A percentile compares a stretch with the other conserved stretches of the same genome.
phyloP scores from a whole-genome alignment of 2,888 invertebrate genomes.

The Serripes groenlandicus region DNA sequence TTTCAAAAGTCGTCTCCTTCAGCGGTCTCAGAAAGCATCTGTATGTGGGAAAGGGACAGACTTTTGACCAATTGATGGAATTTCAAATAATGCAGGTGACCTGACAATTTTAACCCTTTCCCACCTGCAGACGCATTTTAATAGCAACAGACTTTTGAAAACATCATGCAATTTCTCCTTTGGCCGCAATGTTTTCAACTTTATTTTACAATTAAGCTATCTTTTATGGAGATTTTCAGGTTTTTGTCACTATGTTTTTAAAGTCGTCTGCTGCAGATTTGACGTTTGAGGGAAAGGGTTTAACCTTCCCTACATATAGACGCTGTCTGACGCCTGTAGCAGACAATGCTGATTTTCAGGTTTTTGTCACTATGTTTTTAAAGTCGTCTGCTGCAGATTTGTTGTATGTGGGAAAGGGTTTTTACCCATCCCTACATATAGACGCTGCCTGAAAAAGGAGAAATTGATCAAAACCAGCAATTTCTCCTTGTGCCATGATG shows the following conservation, averaged over 20 bases:
- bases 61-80: too few relatives aligned
- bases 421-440: too few relatives aligned
- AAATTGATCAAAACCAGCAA: neutral
- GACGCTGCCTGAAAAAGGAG: neutral
- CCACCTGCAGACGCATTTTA: neutral
- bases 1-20: neutral
- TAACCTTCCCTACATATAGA: too few relatives aligned
- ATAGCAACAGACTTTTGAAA: neutral
- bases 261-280: too few relatives aligned
- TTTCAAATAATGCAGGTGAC: neutral
- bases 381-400: too few relatives aligned
- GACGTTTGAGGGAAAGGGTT: neutral
- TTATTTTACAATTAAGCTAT: too few relatives aligned
- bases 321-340: neutral
- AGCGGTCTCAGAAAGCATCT: neutral
- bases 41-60: neutral
- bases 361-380: too few relatives aligned
- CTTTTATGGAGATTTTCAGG: too few relatives aligned
- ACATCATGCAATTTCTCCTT: neutral
- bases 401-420: too few relatives aligned
- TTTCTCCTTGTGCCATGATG: neutral
- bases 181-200: neutral
- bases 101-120: neutral
- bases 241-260: too few relatives aligned
- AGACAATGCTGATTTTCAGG: too few relatives aligned